Evolutionary conservation across 2,888 invertebrate genomes (phyloP).

Genomic region (Vanessa cardui): DNA sequence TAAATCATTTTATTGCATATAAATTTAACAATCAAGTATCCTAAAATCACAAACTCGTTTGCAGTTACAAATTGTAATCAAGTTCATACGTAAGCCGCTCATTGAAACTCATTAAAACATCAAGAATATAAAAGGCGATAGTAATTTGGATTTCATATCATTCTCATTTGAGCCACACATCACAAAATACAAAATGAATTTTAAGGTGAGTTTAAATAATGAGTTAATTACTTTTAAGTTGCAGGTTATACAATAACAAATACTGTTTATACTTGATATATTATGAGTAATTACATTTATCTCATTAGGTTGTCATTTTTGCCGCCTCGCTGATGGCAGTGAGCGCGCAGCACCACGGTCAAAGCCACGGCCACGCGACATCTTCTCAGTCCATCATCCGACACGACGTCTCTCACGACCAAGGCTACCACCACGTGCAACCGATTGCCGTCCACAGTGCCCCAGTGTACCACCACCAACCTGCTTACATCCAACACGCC

Average conservation of each 20-base stretch:
- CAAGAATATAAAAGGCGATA: conserved; percentile 55
- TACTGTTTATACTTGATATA: not conserved
- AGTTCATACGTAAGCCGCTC: conserved; percentile 30
- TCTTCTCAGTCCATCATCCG: conserved; percentile 42
- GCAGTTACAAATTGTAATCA: conserved; percentile 12
- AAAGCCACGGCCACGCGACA: conserved; percentile 44
- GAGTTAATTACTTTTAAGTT: not conserved
- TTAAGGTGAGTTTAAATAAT: conserved; percentile 24
- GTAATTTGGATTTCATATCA: conserved; percentile 49
- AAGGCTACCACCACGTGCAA: conserved; percentile 35
- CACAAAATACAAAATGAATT: conserved; percentile 53
- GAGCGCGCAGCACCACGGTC: conserved; percentile 49
- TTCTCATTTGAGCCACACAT: conserved; percentile 49
- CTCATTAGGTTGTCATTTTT: conserved; percentile 34
- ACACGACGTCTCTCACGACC: conserved; percentile 38
- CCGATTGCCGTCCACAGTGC: conserved; percentile 4
- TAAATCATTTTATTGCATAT: no score
- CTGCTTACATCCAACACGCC: conserved; percentile 31
- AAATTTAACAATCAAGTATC: conserved; percentile 10
- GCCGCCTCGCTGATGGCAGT: conserved; percentile 42
- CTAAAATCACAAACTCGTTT: conserved; percentile 19
- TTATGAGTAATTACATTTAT: not conserved
- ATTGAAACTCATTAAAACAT: conserved; percentile 13
- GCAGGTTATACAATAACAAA: not conserved
- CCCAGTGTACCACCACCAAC: conserved; percentile 18